phyloP scores from a whole-genome alignment of 2,888 invertebrate genomes.

The Conomelus anceps region DNA sequence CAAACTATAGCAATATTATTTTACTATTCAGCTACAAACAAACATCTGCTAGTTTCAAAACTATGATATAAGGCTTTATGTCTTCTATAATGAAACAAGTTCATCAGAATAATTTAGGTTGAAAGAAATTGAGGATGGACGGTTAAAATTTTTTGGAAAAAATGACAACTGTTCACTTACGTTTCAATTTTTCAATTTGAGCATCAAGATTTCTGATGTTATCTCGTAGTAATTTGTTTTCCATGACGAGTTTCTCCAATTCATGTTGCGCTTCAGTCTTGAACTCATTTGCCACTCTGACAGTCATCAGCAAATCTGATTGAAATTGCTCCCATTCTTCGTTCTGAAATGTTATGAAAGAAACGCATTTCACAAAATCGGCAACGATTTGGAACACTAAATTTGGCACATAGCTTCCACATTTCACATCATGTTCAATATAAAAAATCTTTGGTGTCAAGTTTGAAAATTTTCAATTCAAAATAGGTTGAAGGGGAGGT shows the following conservation, averaged over 20 bases:
- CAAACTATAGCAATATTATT: no score
- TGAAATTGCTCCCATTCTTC: constrained; percentile 94
- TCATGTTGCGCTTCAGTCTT: constrained; percentile 89
- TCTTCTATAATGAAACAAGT: no score
- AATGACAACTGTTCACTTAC: constrained; percentile 48
- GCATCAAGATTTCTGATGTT: constrained; percentile 66
- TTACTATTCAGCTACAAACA: no score
- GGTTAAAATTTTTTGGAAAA: not conserved
- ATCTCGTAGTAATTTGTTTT: constrained; percentile 74
- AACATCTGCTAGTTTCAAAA: no score
- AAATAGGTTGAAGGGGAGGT: no score
- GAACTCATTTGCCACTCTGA: constrained; percentile 92
- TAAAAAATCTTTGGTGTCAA: not conserved
- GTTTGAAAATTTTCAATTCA: no score
- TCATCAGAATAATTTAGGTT: no score
- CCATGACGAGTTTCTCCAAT: constrained; percentile 68
- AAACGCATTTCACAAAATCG: not conserved
- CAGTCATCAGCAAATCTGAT: constrained; percentile 84
- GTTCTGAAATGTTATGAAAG: constrained; percentile 46
- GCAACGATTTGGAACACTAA: not conserved
- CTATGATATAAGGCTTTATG: no score
- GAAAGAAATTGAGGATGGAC: no score
- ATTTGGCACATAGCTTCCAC: not conserved
- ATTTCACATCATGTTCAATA: not conserved
- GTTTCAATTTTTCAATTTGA: constrained; percentile 73